Evolutionary conservation across 2,888 invertebrate genomes (phyloP), one percentile per base, ranked within the genome.

Genomic region (Phyllotreta cruciferae): DNA sequence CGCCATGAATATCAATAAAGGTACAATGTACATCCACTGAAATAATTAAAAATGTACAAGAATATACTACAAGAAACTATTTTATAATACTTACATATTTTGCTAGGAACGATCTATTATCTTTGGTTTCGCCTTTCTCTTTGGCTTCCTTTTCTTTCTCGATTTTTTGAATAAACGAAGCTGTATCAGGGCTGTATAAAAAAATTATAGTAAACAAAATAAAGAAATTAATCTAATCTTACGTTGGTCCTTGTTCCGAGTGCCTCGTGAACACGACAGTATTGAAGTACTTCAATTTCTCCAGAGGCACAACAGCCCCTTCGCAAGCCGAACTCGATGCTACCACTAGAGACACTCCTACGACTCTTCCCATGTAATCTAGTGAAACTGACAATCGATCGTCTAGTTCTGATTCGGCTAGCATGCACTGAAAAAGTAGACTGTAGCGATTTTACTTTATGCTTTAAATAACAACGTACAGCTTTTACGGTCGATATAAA

Each of bases 1-100:
- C 78, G 97, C 87, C 73, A 98, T 88, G 75, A 98, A 90, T 69
- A 98, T 88, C 53, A 94, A 90, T 36, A 96, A 89, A 4, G 98
- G 97, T 47, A 98, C 91, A 73, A 98, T 96, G 82, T 98, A 98
- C 95, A 98, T 98, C 98, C 98, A 98, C 96, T 97, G 86, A 70
- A 88, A 92, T 49, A 55, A 58, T 13, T 52, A 3, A 54, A 6
- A 47, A 35, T 42, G 42, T 39, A 54, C 8, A 8, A 56, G 42
- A 42, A 49, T n/a, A 50, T 9, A 14, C 11, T 55, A 8, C 9
- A 11, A 11, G 7, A 37, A 6, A n/a, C n/a, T n/a, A 47, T 47
- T 53, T 38, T 44, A 35, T 24, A 6, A 56, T 66, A 84, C 94
- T 90, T 86, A 97, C 97, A 85, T 98, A 98, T 97, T 97, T 98